These are phyloP conservation scores for Tenthredo distinguenda DNA, from an alignment of 2,888 invertebrate genomes.

Conservation along the genomic window DNA sequence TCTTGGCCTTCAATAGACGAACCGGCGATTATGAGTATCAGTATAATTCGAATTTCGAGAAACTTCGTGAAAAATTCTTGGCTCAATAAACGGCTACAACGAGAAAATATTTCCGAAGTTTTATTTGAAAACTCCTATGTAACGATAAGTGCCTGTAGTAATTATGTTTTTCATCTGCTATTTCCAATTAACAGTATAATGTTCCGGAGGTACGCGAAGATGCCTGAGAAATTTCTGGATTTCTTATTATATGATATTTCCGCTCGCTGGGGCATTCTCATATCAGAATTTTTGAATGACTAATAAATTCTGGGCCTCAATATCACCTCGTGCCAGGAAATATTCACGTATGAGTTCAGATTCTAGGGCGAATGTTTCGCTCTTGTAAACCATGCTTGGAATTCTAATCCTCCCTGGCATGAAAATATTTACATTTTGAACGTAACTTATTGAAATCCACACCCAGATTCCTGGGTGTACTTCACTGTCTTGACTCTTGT, in stretches of 20 bases:
- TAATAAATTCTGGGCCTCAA: constrained; percentile 44
- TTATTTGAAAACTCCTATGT: background rate
- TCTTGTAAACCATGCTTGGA: constrained; percentile 32
- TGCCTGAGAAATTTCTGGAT: background rate
- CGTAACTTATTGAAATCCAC: background rate
- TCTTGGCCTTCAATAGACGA: background rate
- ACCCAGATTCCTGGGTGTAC: background rate
- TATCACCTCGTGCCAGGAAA: constrained; percentile 33
- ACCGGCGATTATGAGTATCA: background rate
- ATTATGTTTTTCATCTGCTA: background rate
- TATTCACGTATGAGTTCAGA: constrained; percentile 29
- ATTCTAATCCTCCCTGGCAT: constrained; percentile 28
- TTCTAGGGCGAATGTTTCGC: constrained; percentile 37
- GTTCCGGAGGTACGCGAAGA: background rate
- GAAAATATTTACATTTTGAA: constrained; percentile 36
- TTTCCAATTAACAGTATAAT: background rate
- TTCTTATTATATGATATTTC: background rate
- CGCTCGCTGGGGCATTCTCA: constrained; percentile 31
- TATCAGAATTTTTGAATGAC: constrained; percentile 38
- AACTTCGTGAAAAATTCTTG: background rate
- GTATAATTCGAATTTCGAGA: background rate
- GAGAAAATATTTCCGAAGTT: background rate
- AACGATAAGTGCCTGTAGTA: background rate
- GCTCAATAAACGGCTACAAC: background rate
- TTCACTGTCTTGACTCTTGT: background rate